A percentile compares a stretch with the other conserved stretches of the same genome.
These are phyloP conservation scores for Xestia xanthographa DNA, from an alignment of 2,888 invertebrate species.

Conservation along the genomic window DNA sequence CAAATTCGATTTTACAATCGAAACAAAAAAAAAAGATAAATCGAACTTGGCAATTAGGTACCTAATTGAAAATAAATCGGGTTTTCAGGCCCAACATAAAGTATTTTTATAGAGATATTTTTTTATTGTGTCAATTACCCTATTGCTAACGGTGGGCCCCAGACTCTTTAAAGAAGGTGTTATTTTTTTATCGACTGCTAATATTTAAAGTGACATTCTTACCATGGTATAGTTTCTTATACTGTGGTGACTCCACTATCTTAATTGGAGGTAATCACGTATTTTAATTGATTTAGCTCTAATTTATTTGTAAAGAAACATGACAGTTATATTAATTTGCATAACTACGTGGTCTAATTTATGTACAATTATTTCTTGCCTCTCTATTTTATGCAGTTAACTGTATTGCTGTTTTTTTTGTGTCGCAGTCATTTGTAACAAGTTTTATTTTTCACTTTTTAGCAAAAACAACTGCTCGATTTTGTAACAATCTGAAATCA, in stretches of 20 bases:
- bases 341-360: not conserved
- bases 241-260: not conserved
- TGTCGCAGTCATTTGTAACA: not conserved
- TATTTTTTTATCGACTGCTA: not conserved
- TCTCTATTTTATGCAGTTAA: not conserved
- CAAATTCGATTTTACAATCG: too few species aligned
- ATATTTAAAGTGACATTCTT: not conserved
- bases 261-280: not conserved
- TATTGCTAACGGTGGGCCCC: too few species aligned
- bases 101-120: too few species aligned
- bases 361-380: not conserved
- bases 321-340: not conserved
- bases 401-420: too few species aligned
- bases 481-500: not conserved
- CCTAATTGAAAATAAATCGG: too few species aligned
- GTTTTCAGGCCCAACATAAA: too few species aligned
- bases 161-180: not conserved
- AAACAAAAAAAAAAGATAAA: too few species aligned
- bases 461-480: not conserved
- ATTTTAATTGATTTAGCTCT: constrained; percentile 8
- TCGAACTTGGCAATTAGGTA: too few species aligned
- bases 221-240: not conserved
- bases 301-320: constrained; percentile 3
- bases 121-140: too few species aligned
- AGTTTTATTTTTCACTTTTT: not conserved